These are phyloP conservation scores for Drosophila meridiana DNA, from an alignment of 2,888 invertebrate species.

Conservation along the genomic window DNA sequence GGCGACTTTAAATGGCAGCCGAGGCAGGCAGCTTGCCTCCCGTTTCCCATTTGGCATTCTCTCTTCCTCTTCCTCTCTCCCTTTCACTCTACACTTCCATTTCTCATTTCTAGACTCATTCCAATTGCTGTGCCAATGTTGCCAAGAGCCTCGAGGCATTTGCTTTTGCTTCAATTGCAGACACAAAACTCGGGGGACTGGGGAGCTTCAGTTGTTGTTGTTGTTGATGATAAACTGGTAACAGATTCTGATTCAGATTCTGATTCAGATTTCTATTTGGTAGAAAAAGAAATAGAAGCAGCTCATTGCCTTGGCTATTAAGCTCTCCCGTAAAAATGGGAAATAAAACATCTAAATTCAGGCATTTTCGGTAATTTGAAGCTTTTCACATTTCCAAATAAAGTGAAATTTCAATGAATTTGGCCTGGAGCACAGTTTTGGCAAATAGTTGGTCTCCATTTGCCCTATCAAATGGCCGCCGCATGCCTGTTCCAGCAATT, in stretches of 20 bases:
- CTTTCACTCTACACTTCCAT: conserved; percentile 12
- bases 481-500: conserved; percentile 13
- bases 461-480: conserved; percentile 50
- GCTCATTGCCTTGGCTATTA: conserved; percentile 64
- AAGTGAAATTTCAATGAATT: conserved; percentile 38
- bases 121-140: conserved; percentile 47
- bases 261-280: background rate
- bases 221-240: conserved; percentile 55
- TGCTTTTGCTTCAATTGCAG: conserved; percentile 64
- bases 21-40: conserved; percentile 5
- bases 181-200: conserved; percentile 20
- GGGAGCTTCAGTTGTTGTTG: conserved; percentile 20
- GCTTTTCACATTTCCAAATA: conserved; percentile 27
- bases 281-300: conserved; percentile 1
- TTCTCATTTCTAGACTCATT: conserved; percentile 50
- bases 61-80: background rate
- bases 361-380: conserved; percentile 48
- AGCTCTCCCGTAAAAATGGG: conserved; percentile 41
- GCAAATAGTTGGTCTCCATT: conserved; percentile 48
- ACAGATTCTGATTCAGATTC: conserved; percentile 37
- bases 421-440: conserved; percentile 37
- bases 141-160: conserved; percentile 61
- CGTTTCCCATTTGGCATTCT: conserved; percentile 17
- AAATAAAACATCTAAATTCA: background rate
- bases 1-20: conserved; percentile 54